A percentile compares a stretch with the other conserved stretches of the same genome.
Evolutionary conservation across 2,113 vertebrate genomes (phyloP).

Genomic region (Dromas ardeola): DNA sequence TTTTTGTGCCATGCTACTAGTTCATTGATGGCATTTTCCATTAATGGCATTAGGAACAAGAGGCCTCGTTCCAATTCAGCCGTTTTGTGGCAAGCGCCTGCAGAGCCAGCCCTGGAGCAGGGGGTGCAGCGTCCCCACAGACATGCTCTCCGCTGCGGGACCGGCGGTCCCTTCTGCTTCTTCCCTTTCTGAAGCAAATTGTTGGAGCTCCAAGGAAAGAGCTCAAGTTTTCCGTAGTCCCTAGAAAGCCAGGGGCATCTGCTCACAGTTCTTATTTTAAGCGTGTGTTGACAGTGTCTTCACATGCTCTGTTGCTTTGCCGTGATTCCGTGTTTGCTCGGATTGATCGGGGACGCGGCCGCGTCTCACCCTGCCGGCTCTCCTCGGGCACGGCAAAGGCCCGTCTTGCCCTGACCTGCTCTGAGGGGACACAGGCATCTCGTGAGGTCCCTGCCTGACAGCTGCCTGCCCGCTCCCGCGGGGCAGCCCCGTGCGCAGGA

Average conservation of each 20-base stretch:
- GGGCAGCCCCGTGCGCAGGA: fast-evolving
- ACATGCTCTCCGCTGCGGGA: fast-evolving
- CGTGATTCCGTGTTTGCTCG: neutral
- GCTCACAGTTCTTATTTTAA: neutral
- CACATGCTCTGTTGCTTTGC: neutral
- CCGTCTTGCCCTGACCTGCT: too few species aligned
- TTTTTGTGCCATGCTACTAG: neutral
- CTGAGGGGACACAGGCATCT: fast-evolving
- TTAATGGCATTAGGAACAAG: too few species aligned
- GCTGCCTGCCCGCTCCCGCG: fast-evolving
- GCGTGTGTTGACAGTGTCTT: neutral
- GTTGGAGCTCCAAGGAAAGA: neutral
- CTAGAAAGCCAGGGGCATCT: neutral
- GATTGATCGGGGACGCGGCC: neutral
- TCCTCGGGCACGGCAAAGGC: fast-evolving
- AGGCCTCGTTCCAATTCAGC: neutral
- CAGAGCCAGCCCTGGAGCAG: neutral
- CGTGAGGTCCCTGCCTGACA: fast-evolving
- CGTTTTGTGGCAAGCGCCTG: neutral
- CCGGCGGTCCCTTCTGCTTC: neutral
- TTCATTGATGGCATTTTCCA: neutral
- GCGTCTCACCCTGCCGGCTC: fast-evolving
- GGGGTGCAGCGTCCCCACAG: neutral
- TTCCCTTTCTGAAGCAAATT: neutral
- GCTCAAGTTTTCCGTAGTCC: neutral